These are phyloP conservation scores for Antennarius striatus DNA, from an alignment of 2,113 vertebrate species.

Conservation along the genomic window DNA sequence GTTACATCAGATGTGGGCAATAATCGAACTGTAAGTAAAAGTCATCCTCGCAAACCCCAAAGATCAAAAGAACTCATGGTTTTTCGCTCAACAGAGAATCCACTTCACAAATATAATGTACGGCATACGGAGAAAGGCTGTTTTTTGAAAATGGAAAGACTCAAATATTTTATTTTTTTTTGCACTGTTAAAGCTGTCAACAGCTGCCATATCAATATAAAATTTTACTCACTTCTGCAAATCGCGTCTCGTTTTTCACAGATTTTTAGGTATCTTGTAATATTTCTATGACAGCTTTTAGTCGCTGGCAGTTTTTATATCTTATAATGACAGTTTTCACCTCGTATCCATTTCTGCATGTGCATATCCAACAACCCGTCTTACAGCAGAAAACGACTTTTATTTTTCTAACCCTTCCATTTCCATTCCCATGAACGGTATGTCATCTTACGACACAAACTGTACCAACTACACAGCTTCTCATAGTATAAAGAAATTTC, in stretches of 20 bases:
- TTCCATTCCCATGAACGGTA: no score
- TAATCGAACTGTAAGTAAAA: not conserved
- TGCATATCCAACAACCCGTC: no score
- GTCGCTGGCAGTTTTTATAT: slow-evolving; percentile 21
- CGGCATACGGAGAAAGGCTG: not conserved
- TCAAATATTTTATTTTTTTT: slow-evolving; percentile 1
- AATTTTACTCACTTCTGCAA: slow-evolving; percentile 1
- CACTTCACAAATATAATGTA: not conserved
- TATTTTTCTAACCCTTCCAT: no score
- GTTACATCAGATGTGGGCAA: slow-evolving; percentile 35
- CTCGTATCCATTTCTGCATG: no score
- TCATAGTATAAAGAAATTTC: not conserved
- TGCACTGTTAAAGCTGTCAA: not conserved
- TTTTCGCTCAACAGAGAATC: not conserved
- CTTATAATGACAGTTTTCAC: slow-evolving; percentile 17
- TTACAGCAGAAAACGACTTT: no score
- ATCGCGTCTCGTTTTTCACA: slow-evolving; percentile 3
- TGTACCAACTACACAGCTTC: no score
- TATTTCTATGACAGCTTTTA: slow-evolving; percentile 8
- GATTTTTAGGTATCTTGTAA: no score
- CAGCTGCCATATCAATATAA: not conserved
- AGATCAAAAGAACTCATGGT: not conserved
- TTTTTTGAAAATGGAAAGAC: not conserved
- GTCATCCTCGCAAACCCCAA: not conserved
- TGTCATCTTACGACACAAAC: no score